A percentile compares a stretch with the other conserved stretches of the same genome.
Conservation (phyloP, 2,113 vertebrate genomes). For the Dendropsophus ebraccatus region DNA sequence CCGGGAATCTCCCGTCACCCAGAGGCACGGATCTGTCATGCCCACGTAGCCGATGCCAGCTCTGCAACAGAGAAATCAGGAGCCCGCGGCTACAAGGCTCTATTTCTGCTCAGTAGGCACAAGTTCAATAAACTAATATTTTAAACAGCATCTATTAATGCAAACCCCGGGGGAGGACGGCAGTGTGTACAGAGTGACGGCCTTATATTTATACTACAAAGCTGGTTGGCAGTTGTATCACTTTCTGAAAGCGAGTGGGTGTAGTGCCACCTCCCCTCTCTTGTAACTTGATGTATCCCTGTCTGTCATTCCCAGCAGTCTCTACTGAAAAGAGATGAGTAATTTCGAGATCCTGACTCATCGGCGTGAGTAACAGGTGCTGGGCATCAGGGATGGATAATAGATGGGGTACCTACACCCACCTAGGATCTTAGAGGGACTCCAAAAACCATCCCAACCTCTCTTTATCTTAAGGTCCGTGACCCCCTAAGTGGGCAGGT, state of each 20-base stretch:
- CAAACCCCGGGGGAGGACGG: conserved; percentile 18
- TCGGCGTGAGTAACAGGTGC: neutral
- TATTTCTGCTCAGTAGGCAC: conserved; percentile 30
- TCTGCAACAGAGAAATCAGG: neutral
- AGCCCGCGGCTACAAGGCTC: conserved; percentile 3
- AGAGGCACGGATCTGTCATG: neutral
- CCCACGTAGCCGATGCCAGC: neutral
- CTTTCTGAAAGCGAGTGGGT: conserved; percentile 27
- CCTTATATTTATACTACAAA: conserved; percentile 32
- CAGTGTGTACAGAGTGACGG: conserved; percentile 15
- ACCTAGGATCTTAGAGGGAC: neutral
- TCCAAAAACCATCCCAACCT: neutral
- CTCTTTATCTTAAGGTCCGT: too few relatives aligned
- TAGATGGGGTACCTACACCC: neutral
- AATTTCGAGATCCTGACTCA: neutral
- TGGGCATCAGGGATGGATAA: neutral
- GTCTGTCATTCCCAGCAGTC: conserved; percentile 21
- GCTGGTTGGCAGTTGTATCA: conserved; percentile 16
- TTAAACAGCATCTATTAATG: conserved; percentile 20
- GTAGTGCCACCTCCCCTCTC: neutral
- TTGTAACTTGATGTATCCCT: conserved; percentile 23
- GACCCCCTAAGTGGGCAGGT: too few relatives aligned
- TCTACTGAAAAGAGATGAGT: neutral
- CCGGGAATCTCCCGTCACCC: neutral
- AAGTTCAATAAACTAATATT: conserved; percentile 44